Evolutionary conservation across 2,888 invertebrate species (phyloP), one percentile per base, ranked within the genome.

Genomic region (Cataglyphis albicans): DNA sequence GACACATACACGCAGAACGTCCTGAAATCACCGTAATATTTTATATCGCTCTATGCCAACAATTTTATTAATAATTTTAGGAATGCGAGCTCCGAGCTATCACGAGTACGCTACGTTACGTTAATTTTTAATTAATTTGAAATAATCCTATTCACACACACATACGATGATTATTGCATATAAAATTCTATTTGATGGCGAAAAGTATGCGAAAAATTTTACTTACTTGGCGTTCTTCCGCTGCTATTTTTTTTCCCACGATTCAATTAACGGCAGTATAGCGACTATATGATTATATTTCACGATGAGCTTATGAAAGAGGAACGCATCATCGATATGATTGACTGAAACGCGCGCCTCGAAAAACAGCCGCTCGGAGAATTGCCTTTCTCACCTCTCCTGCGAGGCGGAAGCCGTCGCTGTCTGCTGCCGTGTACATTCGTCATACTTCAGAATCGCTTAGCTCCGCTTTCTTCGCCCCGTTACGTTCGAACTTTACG

Each of bases 391-490:
- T 38, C 72, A 57, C 32, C 55, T 59, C 25, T 65, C 41, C 55
- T n/a, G 25, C 35, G n/a, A 32, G 18, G 18, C 70, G 25, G 18
- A 29, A 64, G 15, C 7, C 64, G 38, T 18, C 59, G 63, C 59
- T 63, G 84, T 84, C 65, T 55, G 15, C 72, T 55, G n/a, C 32
- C 75, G 65, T 83, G 41, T 87, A 85, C 88, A 90, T 90, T 90
- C 86, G 87, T 90, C 90, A 90, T 88, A 90, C 89, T 90, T 89
- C 73, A 86, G 86, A 89, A 89, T 89, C 89, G 89, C 88, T 90
- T 89, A 90, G 88, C 83, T 82, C 84, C n/a, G 65, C 52, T 84
- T 61, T 48, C 65, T 82, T 72, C 59, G 64, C 48, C 59, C 82
- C 64, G 63, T 75, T 75, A 84, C 38, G 70, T 57, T 70, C 64